Conservation (phyloP, 2,113 vertebrate genomes). For the Hipposideros armiger region DNA sequence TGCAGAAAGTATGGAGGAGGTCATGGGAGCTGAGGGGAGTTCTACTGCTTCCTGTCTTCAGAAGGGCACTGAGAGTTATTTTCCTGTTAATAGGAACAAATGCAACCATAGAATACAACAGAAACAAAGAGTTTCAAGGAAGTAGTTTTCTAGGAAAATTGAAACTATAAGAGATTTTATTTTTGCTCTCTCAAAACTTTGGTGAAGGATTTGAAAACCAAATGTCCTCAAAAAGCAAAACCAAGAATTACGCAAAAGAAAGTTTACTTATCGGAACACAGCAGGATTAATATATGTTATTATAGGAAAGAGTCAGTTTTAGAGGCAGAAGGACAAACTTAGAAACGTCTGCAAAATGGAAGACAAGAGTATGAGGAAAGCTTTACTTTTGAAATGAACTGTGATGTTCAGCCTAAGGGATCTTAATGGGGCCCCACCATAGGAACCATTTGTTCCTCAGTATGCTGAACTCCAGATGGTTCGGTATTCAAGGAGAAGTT, state of each 20-base stretch:
- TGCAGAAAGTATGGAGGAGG: background rate
- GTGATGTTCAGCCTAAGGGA: background rate
- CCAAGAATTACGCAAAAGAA: background rate
- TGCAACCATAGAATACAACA: background rate
- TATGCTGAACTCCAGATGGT: background rate
- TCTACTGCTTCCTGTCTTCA: background rate
- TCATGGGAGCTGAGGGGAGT: background rate
- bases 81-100: background rate
- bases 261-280: slow-evolving; percentile 11
- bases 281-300: background rate
- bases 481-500: background rate
- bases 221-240: background rate
- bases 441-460: background rate
- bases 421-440: background rate
- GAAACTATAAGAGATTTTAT: background rate
- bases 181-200: slow-evolving; percentile 2
- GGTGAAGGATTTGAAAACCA: background rate
- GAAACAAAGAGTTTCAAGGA: background rate
- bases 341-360: background rate
- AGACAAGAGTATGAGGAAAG: background rate
- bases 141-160: background rate
- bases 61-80: background rate
- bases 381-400: background rate
- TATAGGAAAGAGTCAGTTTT: background rate
- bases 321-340: background rate